Evolutionary conservation across 2,888 invertebrate genomes (phyloP), one percentile per base, ranked within the genome.

Genomic region (Phaedon cochleariae): DNA sequence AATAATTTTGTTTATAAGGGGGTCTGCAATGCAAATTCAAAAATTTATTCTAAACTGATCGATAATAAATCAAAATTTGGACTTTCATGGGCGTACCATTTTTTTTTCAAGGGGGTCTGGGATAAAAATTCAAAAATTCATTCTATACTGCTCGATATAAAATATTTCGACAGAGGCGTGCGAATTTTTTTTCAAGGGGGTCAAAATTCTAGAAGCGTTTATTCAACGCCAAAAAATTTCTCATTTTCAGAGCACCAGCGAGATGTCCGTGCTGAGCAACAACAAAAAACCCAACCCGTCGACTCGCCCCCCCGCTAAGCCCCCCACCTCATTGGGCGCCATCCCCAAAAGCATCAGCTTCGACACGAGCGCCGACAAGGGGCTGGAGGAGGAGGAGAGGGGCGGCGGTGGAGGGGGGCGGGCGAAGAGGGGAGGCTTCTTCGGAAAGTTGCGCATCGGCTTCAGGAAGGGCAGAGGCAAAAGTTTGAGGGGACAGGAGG

Each of bases 261-360:
- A 81, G 67, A 65, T 81, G 49, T 79, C 79, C 1, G 79, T 81
- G 12, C 71, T 81, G 64, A 81, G 79, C 53, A 77, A 76, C 26
- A 54, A 54, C n/a, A 67, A 67, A 34, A 67, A 62, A 21, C n/a
- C n/a, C n/a, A 59, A 21, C 21, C 41, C 41, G 15, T 4, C 41
- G 15, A 17, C 18, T 7, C 41, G 46, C 10, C 77, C 72, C 41
- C 73, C 73, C 12, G 67, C 81, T 45, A 87, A 87, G 72, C 85
- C 86, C 0, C 83, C 81, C 2, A 85, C 86, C 18, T 90, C 92
- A 0, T 93, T 92, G 0, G 95, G 95, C 0, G 93, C 95, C 1
- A 95, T 96, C 76, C 94, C 95, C 0, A 96, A 96, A 84, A 95
- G 94, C 77, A 95, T 95, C 75, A 95, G 94, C 80, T 95, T 95